A percentile compares a stretch with the other conserved stretches of the same genome.
Conservation (phyloP, 1,140 invertebrate species). For the Drosophila kanapiae region DNA sequence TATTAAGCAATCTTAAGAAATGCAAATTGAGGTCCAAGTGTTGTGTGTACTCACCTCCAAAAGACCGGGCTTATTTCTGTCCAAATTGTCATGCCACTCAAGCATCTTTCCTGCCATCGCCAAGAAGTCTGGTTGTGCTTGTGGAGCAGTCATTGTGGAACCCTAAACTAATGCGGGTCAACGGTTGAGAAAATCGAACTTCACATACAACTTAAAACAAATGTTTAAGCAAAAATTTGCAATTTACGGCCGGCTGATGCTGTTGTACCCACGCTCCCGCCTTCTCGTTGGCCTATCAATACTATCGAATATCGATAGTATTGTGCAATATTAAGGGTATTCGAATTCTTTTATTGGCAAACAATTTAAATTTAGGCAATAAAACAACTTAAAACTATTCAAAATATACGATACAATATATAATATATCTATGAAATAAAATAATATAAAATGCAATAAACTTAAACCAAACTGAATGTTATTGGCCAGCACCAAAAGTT, state of each 20-base stretch:
- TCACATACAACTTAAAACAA: conserved; percentile 1
- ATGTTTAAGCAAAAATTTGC: conserved; percentile 6
- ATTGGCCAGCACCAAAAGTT: too few species aligned
- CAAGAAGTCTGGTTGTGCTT: conserved; percentile 61
- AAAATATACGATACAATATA: too few species aligned
- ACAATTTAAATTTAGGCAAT: not conserved
- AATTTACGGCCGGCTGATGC: conserved; percentile 47
- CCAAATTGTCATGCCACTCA: conserved; percentile 71
- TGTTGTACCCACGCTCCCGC: conserved; percentile 65
- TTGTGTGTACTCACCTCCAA: conserved; percentile 60
- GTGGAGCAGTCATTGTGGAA: conserved; percentile 34
- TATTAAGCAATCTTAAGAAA: not conserved
- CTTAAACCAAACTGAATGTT: too few species aligned
- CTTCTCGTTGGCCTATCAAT: conserved; percentile 22
- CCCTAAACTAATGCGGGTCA: not conserved
- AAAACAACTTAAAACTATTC: too few species aligned
- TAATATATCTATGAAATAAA: too few species aligned
- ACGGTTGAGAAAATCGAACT: not conserved
- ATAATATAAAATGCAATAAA: not conserved
- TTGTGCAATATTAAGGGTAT: not conserved
- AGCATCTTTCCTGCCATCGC: conserved; percentile 77
- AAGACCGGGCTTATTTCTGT: conserved; percentile 71
- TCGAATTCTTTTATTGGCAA: not conserved
- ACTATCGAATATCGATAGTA: not conserved
- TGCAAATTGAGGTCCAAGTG: not conserved